Evolutionary conservation across 2,113 vertebrate genomes (phyloP).

Genomic region (Xiphophorus maculatus): DNA sequence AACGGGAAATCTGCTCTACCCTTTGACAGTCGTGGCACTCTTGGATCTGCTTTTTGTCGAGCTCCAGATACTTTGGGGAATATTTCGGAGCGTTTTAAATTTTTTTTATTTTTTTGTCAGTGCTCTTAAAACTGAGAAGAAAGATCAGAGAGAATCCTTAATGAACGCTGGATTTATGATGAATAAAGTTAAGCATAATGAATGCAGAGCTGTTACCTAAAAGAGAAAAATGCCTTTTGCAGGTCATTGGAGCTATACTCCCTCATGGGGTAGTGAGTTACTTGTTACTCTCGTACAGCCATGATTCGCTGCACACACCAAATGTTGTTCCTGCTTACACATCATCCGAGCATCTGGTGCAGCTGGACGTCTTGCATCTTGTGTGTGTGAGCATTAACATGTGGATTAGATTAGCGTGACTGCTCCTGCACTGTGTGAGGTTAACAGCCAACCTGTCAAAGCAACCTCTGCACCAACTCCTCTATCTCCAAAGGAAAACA

Average conservation of each 20-base stretch:
- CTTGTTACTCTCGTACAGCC: slow-evolving; percentile 29
- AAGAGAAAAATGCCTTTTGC: slow-evolving; percentile 15
- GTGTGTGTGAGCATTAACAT: slow-evolving; percentile 37
- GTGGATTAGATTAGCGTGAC: slow-evolving; percentile 60
- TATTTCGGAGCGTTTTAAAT: slow-evolving; percentile 13
- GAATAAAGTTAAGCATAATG: slow-evolving; percentile 33
- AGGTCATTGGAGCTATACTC: slow-evolving; percentile 26
- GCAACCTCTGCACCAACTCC: slow-evolving; percentile 11
- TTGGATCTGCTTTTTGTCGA: slow-evolving; percentile 26
- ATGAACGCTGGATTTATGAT: slow-evolving; percentile 29
- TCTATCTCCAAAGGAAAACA: not conserved
- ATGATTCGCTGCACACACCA: slow-evolving; percentile 7
- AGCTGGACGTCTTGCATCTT: slow-evolving; percentile 45
- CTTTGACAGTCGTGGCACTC: slow-evolving; percentile 19
- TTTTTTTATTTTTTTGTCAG: not conserved
- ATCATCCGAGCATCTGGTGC: slow-evolving; percentile 45
- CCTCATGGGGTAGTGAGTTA: slow-evolving; percentile 47
- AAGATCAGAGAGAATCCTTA: slow-evolving; percentile 9
- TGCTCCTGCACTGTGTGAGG: slow-evolving; percentile 50
- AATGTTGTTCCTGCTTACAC: slow-evolving; percentile 29
- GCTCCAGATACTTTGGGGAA: slow-evolving; percentile 17
- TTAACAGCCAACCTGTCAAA: slow-evolving; percentile 60
- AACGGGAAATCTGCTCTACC: slow-evolving; percentile 52
- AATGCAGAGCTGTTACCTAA: not conserved
- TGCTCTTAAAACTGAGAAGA: slow-evolving; percentile 2